phyloP scores from a whole-genome alignment of 2,888 invertebrate species.

The Megalurothrips usitatus region DNA sequence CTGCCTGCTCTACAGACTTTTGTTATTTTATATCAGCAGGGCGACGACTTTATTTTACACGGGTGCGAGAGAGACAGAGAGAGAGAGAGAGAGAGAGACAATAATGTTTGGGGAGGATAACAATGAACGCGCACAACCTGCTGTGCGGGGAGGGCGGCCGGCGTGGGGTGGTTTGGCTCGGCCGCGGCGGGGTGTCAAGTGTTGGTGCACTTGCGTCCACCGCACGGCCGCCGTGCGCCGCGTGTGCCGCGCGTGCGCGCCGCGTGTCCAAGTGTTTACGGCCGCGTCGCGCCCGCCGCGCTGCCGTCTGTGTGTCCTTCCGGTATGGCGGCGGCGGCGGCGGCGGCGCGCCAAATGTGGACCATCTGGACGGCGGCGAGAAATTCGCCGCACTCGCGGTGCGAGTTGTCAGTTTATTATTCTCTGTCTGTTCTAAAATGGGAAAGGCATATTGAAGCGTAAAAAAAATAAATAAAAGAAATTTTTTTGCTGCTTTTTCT shows the following conservation, averaged over 20 bases:
- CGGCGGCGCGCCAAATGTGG: not conserved
- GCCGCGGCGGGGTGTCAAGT: not conserved
- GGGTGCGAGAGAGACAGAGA: not conserved
- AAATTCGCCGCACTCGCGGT: too few species aligned
- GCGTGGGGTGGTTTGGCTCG: not conserved
- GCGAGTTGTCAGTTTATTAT: too few species aligned
- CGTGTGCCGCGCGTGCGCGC: not conserved
- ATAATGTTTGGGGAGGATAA: not conserved
- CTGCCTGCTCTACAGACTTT: not conserved
- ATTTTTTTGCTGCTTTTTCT: too few species aligned
- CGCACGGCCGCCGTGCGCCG: not conserved
- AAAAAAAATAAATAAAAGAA: too few species aligned
- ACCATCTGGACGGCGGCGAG: too few species aligned
- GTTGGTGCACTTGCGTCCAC: not conserved
- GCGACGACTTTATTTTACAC: slow-evolving; percentile 13
- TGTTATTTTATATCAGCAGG: slow-evolving; percentile 17
- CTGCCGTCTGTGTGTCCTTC: not conserved
- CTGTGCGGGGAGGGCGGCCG: not conserved
- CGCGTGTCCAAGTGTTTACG: too few species aligned
- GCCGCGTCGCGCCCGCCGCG: not conserved
- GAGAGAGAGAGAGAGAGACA: slow-evolving; percentile 11
- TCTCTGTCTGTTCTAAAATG: too few species aligned
- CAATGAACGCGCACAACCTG: slow-evolving; percentile 1
- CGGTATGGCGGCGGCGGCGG: not conserved
- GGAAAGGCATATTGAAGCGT: too few species aligned